A percentile compares a stretch with the other conserved stretches of the same genome.
Conservation (phyloP, 1,140 invertebrate species). For the Platyscapa corneri region DNA sequence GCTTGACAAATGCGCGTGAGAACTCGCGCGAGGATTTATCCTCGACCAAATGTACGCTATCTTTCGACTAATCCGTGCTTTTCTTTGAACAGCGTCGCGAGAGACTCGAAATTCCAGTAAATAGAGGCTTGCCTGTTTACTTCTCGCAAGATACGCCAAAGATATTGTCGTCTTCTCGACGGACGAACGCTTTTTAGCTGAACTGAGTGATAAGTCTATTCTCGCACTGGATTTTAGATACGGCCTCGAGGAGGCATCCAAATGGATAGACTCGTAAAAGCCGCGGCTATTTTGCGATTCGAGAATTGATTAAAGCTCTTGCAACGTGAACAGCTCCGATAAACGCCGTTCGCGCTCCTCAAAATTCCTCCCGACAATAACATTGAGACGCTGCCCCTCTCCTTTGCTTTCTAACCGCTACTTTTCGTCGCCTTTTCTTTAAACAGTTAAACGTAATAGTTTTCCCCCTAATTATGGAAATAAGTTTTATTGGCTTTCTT, state of each 20-base stretch:
- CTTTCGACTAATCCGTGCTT: conserved; percentile 39
- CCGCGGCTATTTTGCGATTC: conserved; percentile 4
- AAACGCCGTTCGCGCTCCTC: too few species aligned
- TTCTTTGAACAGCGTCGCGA: conserved; percentile 1
- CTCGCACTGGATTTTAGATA: not conserved
- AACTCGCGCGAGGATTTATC: conserved; percentile 9
- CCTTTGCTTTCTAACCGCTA: not conserved
- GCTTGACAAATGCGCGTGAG: not conserved
- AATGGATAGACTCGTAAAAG: not conserved
- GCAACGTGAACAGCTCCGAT: conserved; percentile 5
- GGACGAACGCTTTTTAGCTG: conserved; percentile 18
- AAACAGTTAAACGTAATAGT: not conserved
- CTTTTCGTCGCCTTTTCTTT: too few species aligned
- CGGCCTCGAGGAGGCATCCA: not conserved
- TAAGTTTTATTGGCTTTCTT: not conserved
- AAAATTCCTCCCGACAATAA: too few species aligned
- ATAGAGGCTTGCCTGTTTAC: conserved; percentile 16
- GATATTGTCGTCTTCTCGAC: conserved; percentile 11
- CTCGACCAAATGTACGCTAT: not conserved
- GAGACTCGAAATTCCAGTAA: conserved; percentile 4
- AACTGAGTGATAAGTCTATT: conserved; percentile 8
- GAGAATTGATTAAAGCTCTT: conserved; percentile 33
- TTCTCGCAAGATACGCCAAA: not conserved
- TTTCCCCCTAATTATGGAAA: not conserved
- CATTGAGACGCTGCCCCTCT: conserved; percentile 1